Conservation (phyloP, 2,113 vertebrate genomes). For the Noctilio leporinus region DNA sequence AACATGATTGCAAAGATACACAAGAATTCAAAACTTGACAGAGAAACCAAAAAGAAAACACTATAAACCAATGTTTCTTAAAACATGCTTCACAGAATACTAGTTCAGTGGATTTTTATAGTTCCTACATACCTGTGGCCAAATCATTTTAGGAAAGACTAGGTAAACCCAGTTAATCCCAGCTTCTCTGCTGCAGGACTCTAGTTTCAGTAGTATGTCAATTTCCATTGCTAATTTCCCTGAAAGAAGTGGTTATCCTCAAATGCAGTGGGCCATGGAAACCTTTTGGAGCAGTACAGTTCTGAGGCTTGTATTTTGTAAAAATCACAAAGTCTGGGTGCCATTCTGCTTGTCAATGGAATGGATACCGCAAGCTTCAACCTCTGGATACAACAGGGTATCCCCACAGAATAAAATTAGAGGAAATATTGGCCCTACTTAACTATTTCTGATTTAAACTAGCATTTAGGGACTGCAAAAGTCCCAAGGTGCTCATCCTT, state of each 20-base stretch:
- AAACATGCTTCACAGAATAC: background rate
- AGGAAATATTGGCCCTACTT: background rate
- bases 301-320: background rate
- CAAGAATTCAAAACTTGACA: background rate
- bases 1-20: background rate
- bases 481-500: background rate
- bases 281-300: background rate
- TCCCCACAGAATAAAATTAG: background rate
- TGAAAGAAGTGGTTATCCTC: background rate
- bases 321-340: background rate
- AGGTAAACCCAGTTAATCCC: background rate
- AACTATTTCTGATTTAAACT: background rate
- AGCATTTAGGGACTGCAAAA: background rate
- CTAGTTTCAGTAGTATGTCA: background rate
- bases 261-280: background rate
- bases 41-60: background rate
- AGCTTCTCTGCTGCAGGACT: background rate
- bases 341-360: background rate
- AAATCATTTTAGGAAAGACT: background rate
- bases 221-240: background rate
- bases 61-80: background rate
- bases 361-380: background rate
- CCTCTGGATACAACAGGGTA: background rate
- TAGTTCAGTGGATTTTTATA: background rate
- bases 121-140: background rate